These are phyloP conservation scores for Agapetus fuscipes DNA, from an alignment of 2,888 invertebrate species.

Conservation along the genomic window DNA sequence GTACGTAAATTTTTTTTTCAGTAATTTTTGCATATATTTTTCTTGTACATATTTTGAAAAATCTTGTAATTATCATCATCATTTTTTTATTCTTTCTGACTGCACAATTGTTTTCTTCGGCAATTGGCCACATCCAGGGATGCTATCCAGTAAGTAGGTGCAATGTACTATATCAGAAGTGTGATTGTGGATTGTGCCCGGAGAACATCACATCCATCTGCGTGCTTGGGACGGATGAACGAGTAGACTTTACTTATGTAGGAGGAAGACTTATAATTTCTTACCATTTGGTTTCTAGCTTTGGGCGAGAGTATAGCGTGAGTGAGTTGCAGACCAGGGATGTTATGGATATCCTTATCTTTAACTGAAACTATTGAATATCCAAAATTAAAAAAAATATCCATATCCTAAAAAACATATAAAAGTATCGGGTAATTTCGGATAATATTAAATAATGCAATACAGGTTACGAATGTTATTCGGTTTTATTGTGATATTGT, in stretches of 20 bases:
- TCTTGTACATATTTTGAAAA: conserved; percentile 42
- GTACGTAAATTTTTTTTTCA: conserved; percentile 28
- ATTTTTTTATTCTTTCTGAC: conserved; percentile 55
- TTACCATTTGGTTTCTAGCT: conserved; percentile 10
- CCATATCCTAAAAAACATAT: no score
- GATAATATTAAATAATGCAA: no score
- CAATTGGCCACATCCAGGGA: conserved; percentile 59
- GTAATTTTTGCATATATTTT: conserved; percentile 23
- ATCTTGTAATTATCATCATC: conserved; percentile 43
- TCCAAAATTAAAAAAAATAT: no score
- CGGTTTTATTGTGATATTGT: no score
- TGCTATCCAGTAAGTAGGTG: conserved; percentile 65
- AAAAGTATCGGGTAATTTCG: no score
- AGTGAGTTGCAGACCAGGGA: no score
- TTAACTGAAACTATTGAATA: no score
- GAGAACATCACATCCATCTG: conserved; percentile 14
- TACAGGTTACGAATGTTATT: no score
- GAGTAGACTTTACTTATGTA: conserved; percentile 19
- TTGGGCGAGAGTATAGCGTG: conserved; percentile 14
- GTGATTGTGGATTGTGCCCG: conserved; percentile 11
- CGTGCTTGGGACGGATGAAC: conserved; percentile 16
- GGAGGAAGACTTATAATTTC: conserved; percentile 12
- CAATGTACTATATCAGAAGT: conserved; percentile 19
- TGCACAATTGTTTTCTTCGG: conserved; percentile 57
- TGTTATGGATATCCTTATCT: no score